phyloP scores from a whole-genome alignment of 2,113 vertebrate genomes.

The Leuciscus idus region DNA sequence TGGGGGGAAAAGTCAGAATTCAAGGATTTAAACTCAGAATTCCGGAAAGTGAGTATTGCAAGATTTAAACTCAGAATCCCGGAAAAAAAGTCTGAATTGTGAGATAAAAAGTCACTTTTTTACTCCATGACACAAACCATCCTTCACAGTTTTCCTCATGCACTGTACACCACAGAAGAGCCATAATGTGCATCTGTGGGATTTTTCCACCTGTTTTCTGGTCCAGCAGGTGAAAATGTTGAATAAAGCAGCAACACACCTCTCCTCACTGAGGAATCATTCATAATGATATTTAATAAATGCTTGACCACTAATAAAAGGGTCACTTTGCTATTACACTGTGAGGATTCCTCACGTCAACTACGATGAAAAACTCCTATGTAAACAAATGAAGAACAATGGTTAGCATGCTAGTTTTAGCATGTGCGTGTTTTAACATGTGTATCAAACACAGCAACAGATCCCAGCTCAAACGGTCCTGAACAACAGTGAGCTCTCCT shows the following conservation, averaged over 20 bases:
- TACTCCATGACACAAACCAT: too few species aligned
- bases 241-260: not conserved
- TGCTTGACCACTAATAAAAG: not conserved
- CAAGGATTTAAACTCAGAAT: too few species aligned
- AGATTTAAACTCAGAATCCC: too few species aligned
- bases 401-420: too few species aligned
- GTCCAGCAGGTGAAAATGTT: not conserved
- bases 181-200: not conserved
- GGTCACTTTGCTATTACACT: too few species aligned
- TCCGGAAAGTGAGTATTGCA: too few species aligned
- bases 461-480: not conserved
- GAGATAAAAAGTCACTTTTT: too few species aligned
- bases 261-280: not conserved
- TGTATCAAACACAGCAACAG: not conserved
- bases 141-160: not conserved
- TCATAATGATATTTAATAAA: not conserved
- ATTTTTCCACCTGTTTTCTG: not conserved
- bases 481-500: conserved; percentile 12
- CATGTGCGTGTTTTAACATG: not conserved
- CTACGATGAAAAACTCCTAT: not conserved
- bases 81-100: too few species aligned
- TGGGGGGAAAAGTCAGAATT: too few species aligned
- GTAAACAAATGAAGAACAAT: not conserved
- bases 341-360: not conserved
- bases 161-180: not conserved